Base-by-base conservation (phyloP, 2,888 invertebrate genomes). In the Lasioglossum calceatum region DNA sequence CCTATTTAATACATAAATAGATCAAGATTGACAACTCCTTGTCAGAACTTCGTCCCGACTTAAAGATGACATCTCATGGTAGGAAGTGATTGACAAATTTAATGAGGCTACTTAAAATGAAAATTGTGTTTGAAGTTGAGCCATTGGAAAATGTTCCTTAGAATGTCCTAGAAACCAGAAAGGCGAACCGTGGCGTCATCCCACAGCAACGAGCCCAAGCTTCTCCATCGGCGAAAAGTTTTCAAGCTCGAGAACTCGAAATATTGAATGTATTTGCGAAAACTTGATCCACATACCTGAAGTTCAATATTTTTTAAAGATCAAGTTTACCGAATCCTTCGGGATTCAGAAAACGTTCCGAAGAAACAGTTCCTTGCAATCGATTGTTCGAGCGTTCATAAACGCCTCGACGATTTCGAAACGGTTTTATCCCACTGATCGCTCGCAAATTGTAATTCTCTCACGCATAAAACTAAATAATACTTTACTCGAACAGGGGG, bases 381-480 rank as follows among this genome's bases (percentile, higher is more conserved):
- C 36, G 36, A 54, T 75, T 67, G n/a, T 16, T 27, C 42, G 42
- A 4, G n/a, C 50, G 70, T 19, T 39, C 16, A 54, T 70, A 50
- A 79, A 54, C 50, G 71, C 54, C 54, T 61, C 5, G 47, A 1
- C 36, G 50, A 67, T 67, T 47, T 19, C 50, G 47, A 36, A 47
- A 47, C 14, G 70, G 16, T 47, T 32, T n/a, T 4, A 50, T 36
- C 12, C 36, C 19, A n/a, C n/a, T 36, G 42, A 27, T 16, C 27
- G 16, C 44, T n/a, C n/a, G 76, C 74, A 82, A 78, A 47, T 58
- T 77, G 74, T 74, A 44, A n/a, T n/a, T 27, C 54, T 50, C 76
- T 84, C 74, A 78, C 74, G 78, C 82, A 77, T 84, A 84, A 78
- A 84, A n/a, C 58, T 70, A 84, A 67, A 82, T 74, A 84, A 74